Percentiles rank a stretch among this genome's conserved stretches.
phyloP scores from a whole-genome alignment of 2,797 vertebrate genomes.

The Ambastaia sidthimunki region DNA sequence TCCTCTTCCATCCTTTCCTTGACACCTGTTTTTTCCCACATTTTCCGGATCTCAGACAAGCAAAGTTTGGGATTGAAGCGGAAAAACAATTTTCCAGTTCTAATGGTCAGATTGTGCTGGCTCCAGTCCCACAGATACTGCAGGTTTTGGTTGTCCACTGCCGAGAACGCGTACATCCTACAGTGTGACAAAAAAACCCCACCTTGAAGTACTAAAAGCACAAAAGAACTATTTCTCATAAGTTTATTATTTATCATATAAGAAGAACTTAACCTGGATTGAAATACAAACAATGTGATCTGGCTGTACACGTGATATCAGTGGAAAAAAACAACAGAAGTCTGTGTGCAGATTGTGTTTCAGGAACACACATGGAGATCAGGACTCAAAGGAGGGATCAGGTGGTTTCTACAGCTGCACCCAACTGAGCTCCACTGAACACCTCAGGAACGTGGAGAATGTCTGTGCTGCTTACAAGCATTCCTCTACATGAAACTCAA shows the following conservation, averaged over 20 bases:
- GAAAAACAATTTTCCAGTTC: conserved; percentile 90
- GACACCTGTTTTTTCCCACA: conserved; percentile 91
- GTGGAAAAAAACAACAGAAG: conserved; percentile 30
- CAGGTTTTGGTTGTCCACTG: conserved; percentile 94
- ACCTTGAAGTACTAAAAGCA: too few relatives aligned
- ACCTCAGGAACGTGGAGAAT: conserved; percentile 71
- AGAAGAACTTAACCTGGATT: neutral
- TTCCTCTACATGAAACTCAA: conserved; percentile 76
- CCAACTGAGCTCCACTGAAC: conserved; percentile 50
- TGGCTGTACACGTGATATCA: conserved; percentile 21
- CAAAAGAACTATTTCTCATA: neutral
- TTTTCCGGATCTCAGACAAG: conserved; percentile 91
- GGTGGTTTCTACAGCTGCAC: conserved; percentile 42
- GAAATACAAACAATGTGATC: conserved; percentile 11
- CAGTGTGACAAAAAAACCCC: neutral
- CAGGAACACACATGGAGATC: conserved; percentile 35
- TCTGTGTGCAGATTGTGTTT: conserved; percentile 18
- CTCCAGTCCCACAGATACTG: conserved; percentile 97
- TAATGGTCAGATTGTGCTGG: conserved; percentile 94
- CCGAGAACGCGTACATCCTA: conserved; percentile 93
- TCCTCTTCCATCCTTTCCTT: conserved; percentile 84
- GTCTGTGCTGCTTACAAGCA: conserved; percentile 69
- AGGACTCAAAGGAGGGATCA: conserved; percentile 20
- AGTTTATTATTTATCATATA: conserved; percentile 6
- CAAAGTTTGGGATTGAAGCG: conserved; percentile 95